Evolutionary conservation across 1,140 invertebrate species (phyloP), one percentile per base, ranked within the genome.

Genomic region (Cardiocondyla obscurior): DNA sequence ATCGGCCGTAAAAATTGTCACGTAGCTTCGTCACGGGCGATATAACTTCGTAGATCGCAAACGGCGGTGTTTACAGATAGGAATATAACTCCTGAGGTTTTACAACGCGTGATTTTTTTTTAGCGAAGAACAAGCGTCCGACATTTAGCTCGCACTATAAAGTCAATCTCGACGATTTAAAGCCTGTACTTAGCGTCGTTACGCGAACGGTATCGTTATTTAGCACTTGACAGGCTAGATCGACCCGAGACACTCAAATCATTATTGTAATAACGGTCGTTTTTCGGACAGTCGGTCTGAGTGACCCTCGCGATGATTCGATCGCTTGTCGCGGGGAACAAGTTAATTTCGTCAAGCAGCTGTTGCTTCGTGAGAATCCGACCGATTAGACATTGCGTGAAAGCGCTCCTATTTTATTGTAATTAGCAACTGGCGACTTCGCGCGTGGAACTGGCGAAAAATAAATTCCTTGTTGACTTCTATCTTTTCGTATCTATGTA

Each of bases 1-100:
- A 42, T 42, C 33, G 65, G 25, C 62, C 72, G 51, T 87, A 86
- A 87, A 86, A 86, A 86, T 86, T 58, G 62, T 77, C 70, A 12
- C 36, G 42, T 51, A 33, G 30, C 44, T 49, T 62, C 42, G 60
- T 44, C 39, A 72, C 39, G 67, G 67, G 16, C 53, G 36, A 25
- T 64, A 33, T 55, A 42, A 84, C 64, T 81, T 72, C 36, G 33
- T 51, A 42, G 67, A 72, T 81, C 72, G 16, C 12, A 55, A 28
- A 57, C 28, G 33, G 28, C 33, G 36, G n/a, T n/a, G n/a, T n/a
- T n/a, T n/a, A 10, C n/a, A 42, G 49, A 58, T 14, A 67, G 62
- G 62, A 44, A 79, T 28, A 30, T 69, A 39, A 79, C 69, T 42
- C 12, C 62, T n/a, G 33, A 51, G 10, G n/a, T 28, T 67, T 65